Evolutionary conservation across 2,888 invertebrate species (phyloP).

Genomic region (Oxytorus armatus): DNA sequence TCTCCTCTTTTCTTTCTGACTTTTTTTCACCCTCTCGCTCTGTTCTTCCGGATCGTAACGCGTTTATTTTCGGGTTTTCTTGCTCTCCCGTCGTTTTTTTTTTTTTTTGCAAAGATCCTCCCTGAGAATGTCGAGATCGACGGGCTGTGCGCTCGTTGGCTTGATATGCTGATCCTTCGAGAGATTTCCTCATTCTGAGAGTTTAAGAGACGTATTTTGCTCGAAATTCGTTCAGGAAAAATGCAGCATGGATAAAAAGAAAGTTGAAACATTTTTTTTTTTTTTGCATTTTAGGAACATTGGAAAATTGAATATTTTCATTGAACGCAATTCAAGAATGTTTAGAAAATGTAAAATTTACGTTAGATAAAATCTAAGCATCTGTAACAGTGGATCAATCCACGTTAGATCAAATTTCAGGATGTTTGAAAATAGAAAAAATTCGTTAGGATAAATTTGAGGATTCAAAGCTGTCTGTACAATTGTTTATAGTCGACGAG

Average conservation of each 20-base stretch:
- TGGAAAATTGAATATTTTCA: too few relatives aligned
- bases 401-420: too few relatives aligned
- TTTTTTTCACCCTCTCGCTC: slow-evolving; percentile 13
- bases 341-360: neutral
- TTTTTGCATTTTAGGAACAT: too few relatives aligned
- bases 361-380: too few relatives aligned
- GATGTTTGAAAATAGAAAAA: too few relatives aligned
- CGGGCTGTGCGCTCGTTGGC: slow-evolving; percentile 12
- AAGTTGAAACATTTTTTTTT: neutral
- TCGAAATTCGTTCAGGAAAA: slow-evolving; percentile 6
- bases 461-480: too few relatives aligned
- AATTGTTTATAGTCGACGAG: too few relatives aligned
- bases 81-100: slow-evolving; percentile 14
- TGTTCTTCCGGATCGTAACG: slow-evolving; percentile 28
- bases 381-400: too few relatives aligned
- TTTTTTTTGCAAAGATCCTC: neutral
- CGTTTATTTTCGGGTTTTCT: slow-evolving; percentile 10
- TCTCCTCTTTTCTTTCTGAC: slow-evolving; percentile 28
- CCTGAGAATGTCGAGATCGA: slow-evolving; percentile 27
- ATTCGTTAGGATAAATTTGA: too few relatives aligned
- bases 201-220: neutral
- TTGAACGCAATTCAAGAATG: too few relatives aligned
- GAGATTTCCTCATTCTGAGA: slow-evolving; percentile 37
- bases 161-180: slow-evolving; percentile 37
- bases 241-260: neutral